A percentile compares a stretch with the other conserved stretches of the same genome.
Conservation (phyloP, 2,797 vertebrate genomes). For the Graptemys geographica region DNA sequence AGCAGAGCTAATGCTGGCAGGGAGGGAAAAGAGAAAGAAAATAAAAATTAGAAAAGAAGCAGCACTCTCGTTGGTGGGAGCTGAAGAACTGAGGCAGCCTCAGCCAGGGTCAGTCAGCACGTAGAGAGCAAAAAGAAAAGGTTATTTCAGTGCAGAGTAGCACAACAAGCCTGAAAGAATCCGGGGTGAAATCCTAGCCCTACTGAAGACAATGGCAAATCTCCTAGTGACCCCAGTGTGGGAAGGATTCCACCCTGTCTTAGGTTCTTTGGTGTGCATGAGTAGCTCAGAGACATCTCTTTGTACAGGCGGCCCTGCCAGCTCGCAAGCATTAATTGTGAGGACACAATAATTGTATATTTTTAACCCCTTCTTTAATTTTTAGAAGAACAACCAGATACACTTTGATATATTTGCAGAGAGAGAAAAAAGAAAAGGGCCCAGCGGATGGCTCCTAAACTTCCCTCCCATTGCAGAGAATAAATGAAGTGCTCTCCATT, state of each 20-base stretch:
- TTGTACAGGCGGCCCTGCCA: neutral
- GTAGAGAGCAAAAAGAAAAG: neutral
- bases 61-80: neutral
- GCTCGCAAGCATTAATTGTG: neutral
- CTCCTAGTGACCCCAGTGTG: neutral
- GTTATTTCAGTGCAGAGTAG: neutral
- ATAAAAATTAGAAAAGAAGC: fast-evolving
- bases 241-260: neutral
- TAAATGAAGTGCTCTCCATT: slow-evolving; percentile 72
- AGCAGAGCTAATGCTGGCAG: neutral
- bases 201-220: neutral
- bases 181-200: neutral
- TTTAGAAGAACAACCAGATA: slow-evolving; percentile 45
- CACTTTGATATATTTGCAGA: slow-evolving; percentile 54
- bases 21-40: neutral
- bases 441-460: neutral
- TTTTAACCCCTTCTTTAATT: slow-evolving; percentile 14
- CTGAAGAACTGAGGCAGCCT: fast-evolving
- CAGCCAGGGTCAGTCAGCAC: neutral
- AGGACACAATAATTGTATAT: neutral
- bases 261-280: neutral
- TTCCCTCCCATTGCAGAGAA: slow-evolving; percentile 43
- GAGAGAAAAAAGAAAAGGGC: neutral
- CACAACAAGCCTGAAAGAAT: neutral
- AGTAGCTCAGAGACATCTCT: neutral